Evolutionary conservation across 2,113 vertebrate genomes (phyloP), one percentile per base, ranked within the genome.

Genomic region (Nesogale talazaci): DNA sequence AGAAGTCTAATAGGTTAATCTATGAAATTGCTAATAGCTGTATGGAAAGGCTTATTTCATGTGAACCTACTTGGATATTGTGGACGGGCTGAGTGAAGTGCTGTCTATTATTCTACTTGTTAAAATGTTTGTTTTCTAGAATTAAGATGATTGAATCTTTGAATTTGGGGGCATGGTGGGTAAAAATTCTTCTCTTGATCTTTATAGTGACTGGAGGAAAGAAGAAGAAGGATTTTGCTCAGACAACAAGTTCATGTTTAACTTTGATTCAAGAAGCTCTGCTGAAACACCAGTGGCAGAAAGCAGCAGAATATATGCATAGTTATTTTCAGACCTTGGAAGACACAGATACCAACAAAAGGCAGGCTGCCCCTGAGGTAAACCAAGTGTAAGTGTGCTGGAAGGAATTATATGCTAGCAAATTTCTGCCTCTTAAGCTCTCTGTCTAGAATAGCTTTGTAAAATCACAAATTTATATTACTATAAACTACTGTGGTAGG

Each of bases 251-350:
- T 40, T 29, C 69, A 0, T 99, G 99, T 94, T 97, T 99, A 84
- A 94, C 78, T 89, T 96, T 95, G 10, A 98, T 99, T 86, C 98
- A 98, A 83, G 98, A 98, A 83, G 98, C 99, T 1, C 90, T 99
- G 96, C 96, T 99, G 42, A 98, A 98, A 93, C 98, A 99, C n/a
- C 98, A 98, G 36, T 99, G 99, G 99, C 95, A 98, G 46, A 98
- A 97, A 11, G 99, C 99, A 80, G 98, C 98, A 0, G 98, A 98
- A 14, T 99, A 98, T 87, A 97, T 99, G 97, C 94, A 95, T 2
- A 98, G 86, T 93, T 99, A 98, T 80, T 0, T 97, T 6, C 99
- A 99, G 91, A 93, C 96, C 10, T 65, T 99, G 67, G 98, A 99
- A 52, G 98, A 98, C 40, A 95, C 94, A 0, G 96, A 78, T 5